Conservation (phyloP, 2,797 vertebrate species). For the Tauraco hartlaubi region DNA sequence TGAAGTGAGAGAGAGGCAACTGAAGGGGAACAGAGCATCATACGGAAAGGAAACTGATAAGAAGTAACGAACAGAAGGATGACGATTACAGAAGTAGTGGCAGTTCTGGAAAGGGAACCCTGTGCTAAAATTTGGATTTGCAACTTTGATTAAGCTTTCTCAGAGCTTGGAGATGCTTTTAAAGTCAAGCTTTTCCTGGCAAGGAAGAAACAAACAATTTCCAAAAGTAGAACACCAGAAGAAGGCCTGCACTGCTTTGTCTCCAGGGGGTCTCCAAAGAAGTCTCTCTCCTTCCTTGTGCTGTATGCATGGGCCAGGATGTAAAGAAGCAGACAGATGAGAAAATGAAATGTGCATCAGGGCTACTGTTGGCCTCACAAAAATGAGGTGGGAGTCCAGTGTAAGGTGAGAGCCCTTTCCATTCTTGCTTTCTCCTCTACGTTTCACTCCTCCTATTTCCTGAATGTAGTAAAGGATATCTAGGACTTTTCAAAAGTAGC, state of each 20-base stretch:
- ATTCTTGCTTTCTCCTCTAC: neutral
- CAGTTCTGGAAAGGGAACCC: neutral
- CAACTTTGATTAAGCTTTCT: neutral
- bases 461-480: neutral
- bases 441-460: neutral
- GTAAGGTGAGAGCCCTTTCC: neutral
- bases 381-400: neutral
- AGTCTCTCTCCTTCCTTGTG: neutral
- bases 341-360: neutral
- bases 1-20: neutral
- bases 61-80: neutral
- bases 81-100: neutral
- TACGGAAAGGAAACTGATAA: neutral
- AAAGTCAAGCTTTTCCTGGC: neutral
- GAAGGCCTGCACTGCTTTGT: neutral
- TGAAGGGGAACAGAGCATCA: neutral
- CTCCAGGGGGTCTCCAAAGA: neutral
- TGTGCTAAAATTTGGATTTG: neutral
- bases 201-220: neutral
- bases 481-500: neutral
- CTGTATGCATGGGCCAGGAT: neutral
- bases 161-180: neutral
- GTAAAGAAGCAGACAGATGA: neutral
- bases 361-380: neutral
- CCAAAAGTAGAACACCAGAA: neutral